A percentile compares a stretch with the other conserved stretches of the same genome.
These are phyloP conservation scores for Axea sp. DNA, from an alignment of 2,888 invertebrate genomes.

Conservation along the genomic window DNA sequence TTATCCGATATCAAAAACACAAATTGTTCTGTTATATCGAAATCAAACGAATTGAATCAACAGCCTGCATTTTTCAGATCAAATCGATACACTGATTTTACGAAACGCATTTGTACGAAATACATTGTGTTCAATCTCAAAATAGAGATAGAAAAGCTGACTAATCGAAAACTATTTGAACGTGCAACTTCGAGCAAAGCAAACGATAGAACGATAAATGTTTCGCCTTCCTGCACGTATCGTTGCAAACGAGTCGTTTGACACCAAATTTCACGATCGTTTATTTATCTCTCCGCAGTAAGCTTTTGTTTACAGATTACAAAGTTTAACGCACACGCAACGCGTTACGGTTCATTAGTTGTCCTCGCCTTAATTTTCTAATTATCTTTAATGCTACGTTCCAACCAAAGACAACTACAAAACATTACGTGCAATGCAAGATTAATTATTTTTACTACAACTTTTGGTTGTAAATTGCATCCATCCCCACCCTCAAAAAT, in stretches of 20 bases:
- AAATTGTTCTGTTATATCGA: too few species aligned
- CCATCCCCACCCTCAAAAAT: too few species aligned
- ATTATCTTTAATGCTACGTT: slow-evolving; percentile 42
- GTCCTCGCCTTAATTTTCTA: slow-evolving; percentile 46
- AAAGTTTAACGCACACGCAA: slow-evolving; percentile 33
- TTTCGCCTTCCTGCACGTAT: background rate
- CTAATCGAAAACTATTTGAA: background rate
- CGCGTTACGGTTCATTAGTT: slow-evolving; percentile 4
- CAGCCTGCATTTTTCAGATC: too few species aligned
- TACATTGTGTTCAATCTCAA: background rate
- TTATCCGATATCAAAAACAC: too few species aligned
- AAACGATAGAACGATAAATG: background rate
- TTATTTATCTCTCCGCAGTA: slow-evolving; percentile 7
- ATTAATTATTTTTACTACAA: slow-evolving; percentile 22
- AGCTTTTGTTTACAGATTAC: slow-evolving; percentile 12
- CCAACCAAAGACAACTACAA: slow-evolving; percentile 33
- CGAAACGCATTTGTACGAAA: too few species aligned
- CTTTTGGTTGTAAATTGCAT: too few species aligned
- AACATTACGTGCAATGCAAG: slow-evolving; percentile 3
- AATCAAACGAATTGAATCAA: too few species aligned
- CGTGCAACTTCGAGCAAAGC: background rate
- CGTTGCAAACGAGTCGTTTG: slow-evolving; percentile 5
- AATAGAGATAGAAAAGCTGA: background rate
- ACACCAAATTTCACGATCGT: slow-evolving; percentile 3
- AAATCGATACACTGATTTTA: too few species aligned